phyloP scores from a whole-genome alignment of 1,140 invertebrate species.

The Drosophila dunni region DNA sequence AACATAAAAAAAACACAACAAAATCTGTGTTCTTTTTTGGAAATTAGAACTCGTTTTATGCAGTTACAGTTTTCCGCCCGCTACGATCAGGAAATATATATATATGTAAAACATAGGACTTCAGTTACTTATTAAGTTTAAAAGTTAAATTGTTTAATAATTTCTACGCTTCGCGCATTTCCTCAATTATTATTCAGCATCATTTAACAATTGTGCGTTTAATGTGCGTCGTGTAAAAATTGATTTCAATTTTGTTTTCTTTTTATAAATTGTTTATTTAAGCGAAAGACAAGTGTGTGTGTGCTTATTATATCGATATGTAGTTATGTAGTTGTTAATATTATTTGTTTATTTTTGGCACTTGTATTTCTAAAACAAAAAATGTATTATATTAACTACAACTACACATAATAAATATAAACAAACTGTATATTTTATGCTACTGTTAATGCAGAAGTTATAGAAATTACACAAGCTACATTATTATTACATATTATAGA shows the following conservation, averaged over 20 bases:
- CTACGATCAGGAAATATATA: constrained; percentile 29
- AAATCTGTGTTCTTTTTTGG: constrained; percentile 71
- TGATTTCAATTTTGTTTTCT: constrained; percentile 18
- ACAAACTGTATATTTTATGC: constrained; percentile 70
- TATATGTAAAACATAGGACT: constrained; percentile 61
- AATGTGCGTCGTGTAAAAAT: constrained; percentile 60
- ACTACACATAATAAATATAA: constrained; percentile 60
- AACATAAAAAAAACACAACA: constrained; percentile 35
- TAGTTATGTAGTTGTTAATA: constrained; percentile 50
- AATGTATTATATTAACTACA: constrained; percentile 79
- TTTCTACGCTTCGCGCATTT: constrained; percentile 57
- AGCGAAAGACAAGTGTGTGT: constrained; percentile 62
- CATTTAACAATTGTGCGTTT: constrained; percentile 37
- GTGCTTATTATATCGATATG: constrained; percentile 30
- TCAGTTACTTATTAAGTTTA: constrained; percentile 73
- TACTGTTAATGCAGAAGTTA: constrained; percentile 61
- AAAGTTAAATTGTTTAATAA: constrained; percentile 38
- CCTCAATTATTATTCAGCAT: constrained; percentile 46
- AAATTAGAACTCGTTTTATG: constrained; percentile 67
- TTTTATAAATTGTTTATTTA: constrained; percentile 43
- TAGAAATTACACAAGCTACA: constrained; percentile 51
- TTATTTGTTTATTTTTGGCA: constrained; percentile 67
- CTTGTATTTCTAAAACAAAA: constrained; percentile 54
- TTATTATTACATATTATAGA: constrained; percentile 74
- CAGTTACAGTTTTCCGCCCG: constrained; percentile 60